These are phyloP conservation scores for Candidula unifasciata DNA, from an alignment of 2,888 invertebrate genomes.

Conservation along the genomic window DNA sequence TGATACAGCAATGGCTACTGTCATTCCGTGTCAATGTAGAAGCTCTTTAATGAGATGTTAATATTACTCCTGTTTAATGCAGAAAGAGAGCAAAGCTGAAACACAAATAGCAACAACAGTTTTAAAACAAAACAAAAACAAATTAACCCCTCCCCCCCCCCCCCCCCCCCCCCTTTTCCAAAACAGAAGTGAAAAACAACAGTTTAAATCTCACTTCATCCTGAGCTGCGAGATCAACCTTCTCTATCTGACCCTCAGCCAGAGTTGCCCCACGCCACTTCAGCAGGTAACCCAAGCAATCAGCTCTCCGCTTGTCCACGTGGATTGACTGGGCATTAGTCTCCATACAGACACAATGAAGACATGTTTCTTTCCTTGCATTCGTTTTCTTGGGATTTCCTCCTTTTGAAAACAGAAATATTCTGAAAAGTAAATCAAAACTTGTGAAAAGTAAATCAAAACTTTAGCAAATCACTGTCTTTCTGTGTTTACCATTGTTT, in stretches of 20 bases:
- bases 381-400: constrained; percentile 86
- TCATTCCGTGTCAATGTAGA: too few species aligned
- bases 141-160: background rate
- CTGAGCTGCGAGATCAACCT: constrained; percentile 81
- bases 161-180: too few species aligned
- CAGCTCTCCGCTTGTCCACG: constrained; percentile 79
- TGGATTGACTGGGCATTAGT: constrained; percentile 66
- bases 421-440: constrained; percentile 76
- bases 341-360: constrained; percentile 82
- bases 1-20: too few species aligned
- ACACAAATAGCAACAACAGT: too few species aligned
- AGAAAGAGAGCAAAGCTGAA: too few species aligned
- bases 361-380: constrained; percentile 82
- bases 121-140: too few species aligned
- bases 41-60: too few species aligned
- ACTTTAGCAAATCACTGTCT: too few species aligned
- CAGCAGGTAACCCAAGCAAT: constrained; percentile 82
- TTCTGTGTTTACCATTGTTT: too few species aligned
- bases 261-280: constrained; percentile 82
- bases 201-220: constrained; percentile 80
- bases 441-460: too few species aligned
- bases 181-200: background rate
- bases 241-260: constrained; percentile 81
- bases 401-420: constrained; percentile 83
- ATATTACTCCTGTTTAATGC: too few species aligned